Evolutionary conservation across 2,888 invertebrate species (phyloP).

Genomic region (Chrysina gloriosa): DNA sequence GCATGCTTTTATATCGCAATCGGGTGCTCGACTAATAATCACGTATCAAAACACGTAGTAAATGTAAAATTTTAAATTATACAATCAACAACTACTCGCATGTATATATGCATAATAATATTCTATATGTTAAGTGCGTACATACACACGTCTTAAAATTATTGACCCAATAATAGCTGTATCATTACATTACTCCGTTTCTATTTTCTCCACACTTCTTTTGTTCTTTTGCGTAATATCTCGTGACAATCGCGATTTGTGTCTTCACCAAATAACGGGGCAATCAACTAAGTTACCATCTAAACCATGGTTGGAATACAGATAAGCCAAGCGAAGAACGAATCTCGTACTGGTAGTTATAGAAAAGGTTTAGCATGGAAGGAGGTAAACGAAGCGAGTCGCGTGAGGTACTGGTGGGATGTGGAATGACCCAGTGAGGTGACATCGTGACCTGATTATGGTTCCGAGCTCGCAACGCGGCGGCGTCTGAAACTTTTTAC

Average conservation of each 20-base stretch:
- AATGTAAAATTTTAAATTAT: conserved; percentile 4
- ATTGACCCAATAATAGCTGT: not conserved
- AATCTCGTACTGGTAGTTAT: conserved; percentile 3
- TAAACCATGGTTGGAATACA: not conserved
- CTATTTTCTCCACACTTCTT: conserved; percentile 2
- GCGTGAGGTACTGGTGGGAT: conserved; percentile 26
- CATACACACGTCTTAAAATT: not conserved
- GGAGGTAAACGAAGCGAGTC: conserved; percentile 11
- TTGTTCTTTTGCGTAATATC: conserved; percentile 23
- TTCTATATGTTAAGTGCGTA: not conserved
- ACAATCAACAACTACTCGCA: conserved; percentile 1
- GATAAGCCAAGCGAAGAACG: conserved; percentile 1
- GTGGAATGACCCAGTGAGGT: conserved; percentile 49
- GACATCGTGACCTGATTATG: conserved; percentile 50
- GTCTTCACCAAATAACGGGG: conserved; percentile 19
- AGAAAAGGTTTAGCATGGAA: not conserved
- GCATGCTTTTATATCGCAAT: not conserved
- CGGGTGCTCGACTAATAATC: not conserved
- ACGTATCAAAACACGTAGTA: not conserved
- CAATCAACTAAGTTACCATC: conserved; percentile 17
- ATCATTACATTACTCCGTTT: not conserved
- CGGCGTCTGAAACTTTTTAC: not conserved
- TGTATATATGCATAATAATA: not conserved
- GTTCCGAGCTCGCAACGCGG: not conserved
- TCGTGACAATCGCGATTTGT: conserved; percentile 19